These are phyloP conservation scores for Sapayoa aenigma DNA, from an alignment of 2,113 vertebrate genomes.

Conservation along the genomic window DNA sequence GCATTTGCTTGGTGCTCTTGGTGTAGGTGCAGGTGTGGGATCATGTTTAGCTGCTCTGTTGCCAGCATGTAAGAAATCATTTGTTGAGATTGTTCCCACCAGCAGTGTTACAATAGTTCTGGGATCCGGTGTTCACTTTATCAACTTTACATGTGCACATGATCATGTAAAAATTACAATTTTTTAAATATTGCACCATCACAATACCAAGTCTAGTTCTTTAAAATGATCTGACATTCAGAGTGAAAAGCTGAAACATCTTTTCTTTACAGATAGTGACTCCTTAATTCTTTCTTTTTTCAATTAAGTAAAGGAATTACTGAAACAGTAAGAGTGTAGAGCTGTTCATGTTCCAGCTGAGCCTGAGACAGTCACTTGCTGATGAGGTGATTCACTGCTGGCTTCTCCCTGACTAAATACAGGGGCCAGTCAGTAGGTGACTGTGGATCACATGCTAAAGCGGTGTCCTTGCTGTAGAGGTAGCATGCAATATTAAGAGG, in stretches of 20 bases:
- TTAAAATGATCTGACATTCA: neutral
- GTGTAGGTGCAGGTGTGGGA: neutral
- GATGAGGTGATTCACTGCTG: neutral
- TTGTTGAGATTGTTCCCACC: neutral
- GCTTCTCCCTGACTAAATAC: neutral
- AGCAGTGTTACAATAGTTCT: neutral
- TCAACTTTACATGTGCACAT: neutral
- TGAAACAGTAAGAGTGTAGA: neutral
- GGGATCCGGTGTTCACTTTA: neutral
- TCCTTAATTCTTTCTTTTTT: neutral
- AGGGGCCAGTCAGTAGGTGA: neutral
- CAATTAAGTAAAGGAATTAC: neutral
- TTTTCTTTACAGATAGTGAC: neutral
- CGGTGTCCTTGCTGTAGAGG: neutral
- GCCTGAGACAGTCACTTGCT: neutral
- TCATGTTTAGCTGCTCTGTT: neutral
- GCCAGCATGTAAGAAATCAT: neutral
- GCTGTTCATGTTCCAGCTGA: neutral
- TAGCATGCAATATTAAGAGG: neutral
- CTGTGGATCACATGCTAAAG: neutral
- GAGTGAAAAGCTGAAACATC: neutral
- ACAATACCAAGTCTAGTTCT: neutral
- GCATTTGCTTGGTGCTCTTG: neutral
- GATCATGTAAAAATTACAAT: neutral
- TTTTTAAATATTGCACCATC: neutral